A percentile compares a stretch with the other conserved stretches of the same genome.
phyloP scores from a whole-genome alignment of 2,888 invertebrate species.

The Carcina quercana region DNA sequence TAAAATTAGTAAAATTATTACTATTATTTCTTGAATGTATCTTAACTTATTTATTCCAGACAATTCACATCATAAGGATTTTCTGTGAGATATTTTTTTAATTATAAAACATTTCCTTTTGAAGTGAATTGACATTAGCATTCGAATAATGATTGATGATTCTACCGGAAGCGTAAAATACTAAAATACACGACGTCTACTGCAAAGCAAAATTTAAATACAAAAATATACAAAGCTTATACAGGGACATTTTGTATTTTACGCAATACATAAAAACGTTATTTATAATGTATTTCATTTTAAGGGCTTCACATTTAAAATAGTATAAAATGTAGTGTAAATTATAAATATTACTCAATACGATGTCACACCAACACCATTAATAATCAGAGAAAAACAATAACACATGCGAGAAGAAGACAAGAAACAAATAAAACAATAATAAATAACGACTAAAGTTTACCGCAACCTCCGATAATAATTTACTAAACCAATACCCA shows the following conservation, averaged over 20 bases:
- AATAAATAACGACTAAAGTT: slow-evolving; percentile 21
- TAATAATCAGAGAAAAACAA: slow-evolving; percentile 25
- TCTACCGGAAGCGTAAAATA: slow-evolving; percentile 40
- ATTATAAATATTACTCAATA: too few species aligned
- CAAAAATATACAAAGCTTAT: slow-evolving; percentile 1
- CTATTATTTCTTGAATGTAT: slow-evolving; percentile 1
- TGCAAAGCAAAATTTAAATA: slow-evolving; percentile 40
- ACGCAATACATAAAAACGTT: slow-evolving; percentile 23
- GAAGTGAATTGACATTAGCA: too few species aligned
- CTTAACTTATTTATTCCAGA: neutral
- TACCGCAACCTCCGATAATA: slow-evolving; percentile 27
- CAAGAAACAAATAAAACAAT: slow-evolving; percentile 15
- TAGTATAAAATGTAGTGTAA: too few species aligned
- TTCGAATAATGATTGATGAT: too few species aligned
- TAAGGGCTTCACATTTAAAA: too few species aligned
- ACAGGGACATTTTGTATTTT: slow-evolving; percentile 46
- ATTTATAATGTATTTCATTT: too few species aligned
- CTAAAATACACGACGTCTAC: slow-evolving; percentile 35
- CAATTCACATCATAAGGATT: too few species aligned
- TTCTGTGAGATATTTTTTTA: too few species aligned
- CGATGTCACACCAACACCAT: slow-evolving; percentile 71
- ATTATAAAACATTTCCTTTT: too few species aligned
- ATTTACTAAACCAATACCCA: slow-evolving; percentile 18
- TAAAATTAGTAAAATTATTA: slow-evolving; percentile 38
- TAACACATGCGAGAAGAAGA: slow-evolving; percentile 37